phyloP scores from a whole-genome alignment of 2,797 vertebrate genomes.

The Alcedo atthis region DNA sequence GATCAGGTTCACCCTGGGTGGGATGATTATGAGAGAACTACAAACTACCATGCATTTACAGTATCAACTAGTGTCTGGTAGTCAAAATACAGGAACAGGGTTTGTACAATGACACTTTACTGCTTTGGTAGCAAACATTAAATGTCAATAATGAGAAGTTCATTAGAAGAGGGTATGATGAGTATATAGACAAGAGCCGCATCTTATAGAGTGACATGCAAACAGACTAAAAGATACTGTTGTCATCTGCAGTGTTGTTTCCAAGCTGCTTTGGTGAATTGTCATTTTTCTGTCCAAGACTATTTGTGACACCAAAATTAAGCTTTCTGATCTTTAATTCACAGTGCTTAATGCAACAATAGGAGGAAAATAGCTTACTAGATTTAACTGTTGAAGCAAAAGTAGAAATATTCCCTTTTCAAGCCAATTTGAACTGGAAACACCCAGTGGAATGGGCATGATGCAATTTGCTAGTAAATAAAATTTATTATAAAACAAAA shows the following conservation, averaged over 20 bases:
- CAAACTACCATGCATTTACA: accelerated
- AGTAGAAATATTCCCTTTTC: background rate
- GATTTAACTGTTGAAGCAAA: background rate
- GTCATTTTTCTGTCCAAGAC: background rate
- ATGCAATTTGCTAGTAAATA: background rate
- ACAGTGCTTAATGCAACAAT: background rate
- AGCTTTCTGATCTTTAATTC: background rate
- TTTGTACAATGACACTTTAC: background rate
- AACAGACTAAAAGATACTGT: background rate
- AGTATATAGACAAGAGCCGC: background rate
- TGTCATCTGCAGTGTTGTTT: background rate
- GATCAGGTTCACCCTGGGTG: background rate
- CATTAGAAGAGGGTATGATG: background rate
- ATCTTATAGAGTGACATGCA: background rate
- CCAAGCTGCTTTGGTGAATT: background rate
- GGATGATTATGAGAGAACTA: background rate
- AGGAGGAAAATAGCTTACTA: background rate
- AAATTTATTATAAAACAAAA: background rate
- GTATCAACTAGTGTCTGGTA: background rate
- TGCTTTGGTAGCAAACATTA: background rate
- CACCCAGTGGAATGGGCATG: background rate
- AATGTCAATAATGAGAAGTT: background rate
- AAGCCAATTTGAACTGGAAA: background rate
- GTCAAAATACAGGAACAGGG: background rate
- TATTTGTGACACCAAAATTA: background rate